Conservation (phyloP, 1,140 invertebrate species). For the Cylas formicarius region DNA sequence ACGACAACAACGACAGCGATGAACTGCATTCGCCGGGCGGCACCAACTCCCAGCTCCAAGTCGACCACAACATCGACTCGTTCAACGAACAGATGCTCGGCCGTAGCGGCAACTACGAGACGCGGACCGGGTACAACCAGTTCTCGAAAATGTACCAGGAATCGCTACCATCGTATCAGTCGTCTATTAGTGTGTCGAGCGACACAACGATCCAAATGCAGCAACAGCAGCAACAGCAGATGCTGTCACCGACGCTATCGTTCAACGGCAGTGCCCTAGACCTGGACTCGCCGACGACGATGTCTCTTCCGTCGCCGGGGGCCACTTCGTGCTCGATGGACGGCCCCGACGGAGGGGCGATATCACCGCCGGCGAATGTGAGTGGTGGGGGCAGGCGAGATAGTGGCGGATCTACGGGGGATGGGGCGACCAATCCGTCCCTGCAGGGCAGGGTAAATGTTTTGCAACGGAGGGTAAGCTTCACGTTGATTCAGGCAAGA, state of each 20-base stretch:
- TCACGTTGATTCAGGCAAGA: conserved; percentile 35
- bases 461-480: conserved; percentile 81
- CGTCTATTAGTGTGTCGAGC: conserved; percentile 30
- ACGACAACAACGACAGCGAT: conserved; percentile 50
- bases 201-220: conserved; percentile 56
- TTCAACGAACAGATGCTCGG: conserved; percentile 40
- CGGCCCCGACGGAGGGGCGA: conserved; percentile 50
- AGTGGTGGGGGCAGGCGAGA: conserved; percentile 47
- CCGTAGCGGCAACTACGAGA: conserved; percentile 16
- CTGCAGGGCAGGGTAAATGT: conserved; percentile 65
- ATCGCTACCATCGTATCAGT: conserved; percentile 37
- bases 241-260: conserved; percentile 61
- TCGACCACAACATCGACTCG: conserved; percentile 46
- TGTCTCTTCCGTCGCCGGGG: conserved; percentile 69
- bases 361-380: conserved; percentile 54
- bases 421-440: conserved; percentile 32
- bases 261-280: conserved; percentile 61
- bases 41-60: conserved; percentile 47
- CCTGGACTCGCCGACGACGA: conserved; percentile 67
- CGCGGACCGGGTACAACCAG: conserved; percentile 33
- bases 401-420: conserved; percentile 35
- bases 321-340: conserved; percentile 61
- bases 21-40: conserved; percentile 51
- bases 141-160: conserved; percentile 45
- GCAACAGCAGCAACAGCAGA: conserved; percentile 46